Base-by-base conservation (phyloP, 2,113 vertebrate genomes). In the Paradoxurus hermaphroditus region DNA sequence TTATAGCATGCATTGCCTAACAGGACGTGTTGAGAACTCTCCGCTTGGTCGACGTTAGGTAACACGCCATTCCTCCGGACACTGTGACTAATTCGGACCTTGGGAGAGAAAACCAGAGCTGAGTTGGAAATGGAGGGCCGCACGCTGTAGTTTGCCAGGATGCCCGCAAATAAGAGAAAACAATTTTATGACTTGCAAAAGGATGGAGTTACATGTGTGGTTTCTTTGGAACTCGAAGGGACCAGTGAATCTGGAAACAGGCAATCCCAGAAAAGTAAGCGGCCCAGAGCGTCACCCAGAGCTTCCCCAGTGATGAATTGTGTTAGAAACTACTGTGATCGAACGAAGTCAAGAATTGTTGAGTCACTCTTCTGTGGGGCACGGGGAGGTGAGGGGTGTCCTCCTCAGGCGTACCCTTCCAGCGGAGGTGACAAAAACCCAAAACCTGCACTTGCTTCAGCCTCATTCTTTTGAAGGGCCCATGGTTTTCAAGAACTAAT, bases 111-210 rank as follows among this genome's bases (percentile, higher is more conserved):
- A 96, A 78, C 34, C 65, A 36, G 14, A 72, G 8, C 25, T 83
- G 81, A 6, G 18, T 77, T 77, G 82, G 49, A 78, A 90, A 51
- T 46, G 82, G 59, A 77, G 8, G 34, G n/a, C 27, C 91, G 25
- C 23, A 91, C 75, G 7, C 87, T 75, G 46, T 75, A 8, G 39
- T 92, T 90, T 96, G 46, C 27, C 19, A 75, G 21, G 4, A 34
- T 96, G 9, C 56, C n/a, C 49, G 51, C 31, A 86, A 82, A 79
- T 79, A 90, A 70, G 34, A 78, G 34, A 62, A 85, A 68, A 81
- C 29, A 44, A 92, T 94, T 73, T 41, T 91, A 56, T 72, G 44
- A 70, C 27, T 83, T 82, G 29, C 15, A 46, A 51, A 81, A 94
- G 65, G 68, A 44, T 41, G 63, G 44, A 87, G 78, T 90, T 82